These are phyloP conservation scores for Ophiodon elongatus DNA, from an alignment of 2,113 vertebrate genomes.

Conservation along the genomic window DNA sequence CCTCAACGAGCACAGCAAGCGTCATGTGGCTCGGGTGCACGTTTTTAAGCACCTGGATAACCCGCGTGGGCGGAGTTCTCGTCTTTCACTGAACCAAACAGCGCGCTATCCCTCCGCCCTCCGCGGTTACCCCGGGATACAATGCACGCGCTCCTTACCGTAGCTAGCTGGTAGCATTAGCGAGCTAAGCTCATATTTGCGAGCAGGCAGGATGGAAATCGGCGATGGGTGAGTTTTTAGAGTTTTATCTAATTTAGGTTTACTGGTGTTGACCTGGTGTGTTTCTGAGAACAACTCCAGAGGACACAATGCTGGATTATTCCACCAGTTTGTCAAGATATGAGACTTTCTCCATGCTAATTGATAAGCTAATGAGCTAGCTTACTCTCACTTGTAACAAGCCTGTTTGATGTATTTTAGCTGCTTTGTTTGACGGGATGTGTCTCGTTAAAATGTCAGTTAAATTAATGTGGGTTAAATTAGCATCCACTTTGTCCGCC, in stretches of 20 bases:
- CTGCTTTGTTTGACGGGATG: not conserved
- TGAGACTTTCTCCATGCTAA: slow-evolving; percentile 7
- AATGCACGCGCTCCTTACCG: slow-evolving; percentile 21
- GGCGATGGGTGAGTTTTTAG: slow-evolving; percentile 65
- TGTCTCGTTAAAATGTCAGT: not conserved
- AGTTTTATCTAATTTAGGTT: not conserved
- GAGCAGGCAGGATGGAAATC: slow-evolving; percentile 61
- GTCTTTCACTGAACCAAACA: accelerated
- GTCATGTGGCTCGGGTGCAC: not conserved
- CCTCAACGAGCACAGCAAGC: too few species aligned
- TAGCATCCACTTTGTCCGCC: too few species aligned
- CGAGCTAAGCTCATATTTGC: slow-evolving; percentile 17
- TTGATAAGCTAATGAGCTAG: slow-evolving; percentile 69
- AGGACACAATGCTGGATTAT: not conserved
- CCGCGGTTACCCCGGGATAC: not conserved
- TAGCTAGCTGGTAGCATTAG: slow-evolving; percentile 55
- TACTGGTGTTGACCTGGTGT: accelerated
- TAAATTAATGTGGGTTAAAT: not conserved
- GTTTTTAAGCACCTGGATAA: not conserved
- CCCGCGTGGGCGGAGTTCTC: slow-evolving; percentile 21
- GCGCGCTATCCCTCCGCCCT: slow-evolving; percentile 50
- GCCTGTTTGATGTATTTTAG: not conserved
- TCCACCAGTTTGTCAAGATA: not conserved
- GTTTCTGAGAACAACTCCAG: not conserved
- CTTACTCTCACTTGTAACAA: not conserved